A percentile compares a stretch with the other conserved stretches of the same genome.
Conservation (phyloP, 2,797 vertebrate genomes). For the Propithecus deckenii region DNA sequence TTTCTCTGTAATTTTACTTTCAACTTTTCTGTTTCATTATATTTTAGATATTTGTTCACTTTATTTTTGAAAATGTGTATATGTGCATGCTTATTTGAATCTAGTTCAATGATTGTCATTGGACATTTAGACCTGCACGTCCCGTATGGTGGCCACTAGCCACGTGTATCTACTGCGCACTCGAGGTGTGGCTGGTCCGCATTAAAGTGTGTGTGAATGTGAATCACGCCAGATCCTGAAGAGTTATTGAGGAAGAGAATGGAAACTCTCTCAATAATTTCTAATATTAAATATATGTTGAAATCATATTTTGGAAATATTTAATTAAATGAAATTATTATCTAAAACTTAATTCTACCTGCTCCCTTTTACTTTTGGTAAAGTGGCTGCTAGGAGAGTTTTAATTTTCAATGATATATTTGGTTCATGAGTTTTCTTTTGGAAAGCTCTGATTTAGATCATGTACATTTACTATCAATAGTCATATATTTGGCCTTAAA, state of each 20-base stretch:
- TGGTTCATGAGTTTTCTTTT: background rate
- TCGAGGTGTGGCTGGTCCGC: background rate
- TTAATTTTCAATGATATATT: background rate
- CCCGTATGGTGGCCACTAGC: rapidly evolving
- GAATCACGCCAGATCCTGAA: background rate
- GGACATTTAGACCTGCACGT: background rate
- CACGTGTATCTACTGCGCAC: background rate
- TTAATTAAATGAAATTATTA: background rate
- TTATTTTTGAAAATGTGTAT: background rate
- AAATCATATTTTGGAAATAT: background rate
- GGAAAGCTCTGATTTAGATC: background rate
- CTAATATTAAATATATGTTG: background rate
- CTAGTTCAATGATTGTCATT: no score
- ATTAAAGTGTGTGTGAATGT: background rate
- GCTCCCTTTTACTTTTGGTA: background rate
- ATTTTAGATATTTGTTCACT: background rate
- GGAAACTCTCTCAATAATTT: background rate
- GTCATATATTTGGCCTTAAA: background rate
- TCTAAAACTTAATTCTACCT: background rate
- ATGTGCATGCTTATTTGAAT: background rate
- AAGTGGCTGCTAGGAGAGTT: background rate
- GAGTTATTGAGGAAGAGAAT: background rate
- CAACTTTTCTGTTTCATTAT: background rate
- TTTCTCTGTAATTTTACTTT: background rate
- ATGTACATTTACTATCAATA: background rate